These are phyloP conservation scores for Dichetophora obliterata DNA, from an alignment of 2,888 invertebrate species.

Conservation along the genomic window DNA sequence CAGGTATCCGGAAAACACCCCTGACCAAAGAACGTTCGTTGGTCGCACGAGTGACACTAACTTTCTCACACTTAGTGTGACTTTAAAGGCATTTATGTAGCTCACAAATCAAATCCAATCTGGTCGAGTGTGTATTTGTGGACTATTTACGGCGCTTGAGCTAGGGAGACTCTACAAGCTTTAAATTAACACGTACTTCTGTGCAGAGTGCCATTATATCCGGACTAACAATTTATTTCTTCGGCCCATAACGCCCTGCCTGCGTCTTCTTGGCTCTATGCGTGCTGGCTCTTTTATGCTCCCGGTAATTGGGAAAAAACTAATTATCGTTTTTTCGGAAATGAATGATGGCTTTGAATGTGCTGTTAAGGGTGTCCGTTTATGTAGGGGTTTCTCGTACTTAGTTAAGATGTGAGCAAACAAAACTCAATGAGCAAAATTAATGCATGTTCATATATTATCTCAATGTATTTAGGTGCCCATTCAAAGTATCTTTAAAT, in stretches of 20 bases:
- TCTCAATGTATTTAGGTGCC: too few species aligned
- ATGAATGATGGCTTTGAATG: constrained; percentile 32
- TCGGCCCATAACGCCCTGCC: background rate
- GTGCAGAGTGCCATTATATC: constrained; percentile 32
- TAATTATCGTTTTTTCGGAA: constrained; percentile 32
- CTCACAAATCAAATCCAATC: constrained; percentile 29
- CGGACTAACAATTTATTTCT: constrained; percentile 27
- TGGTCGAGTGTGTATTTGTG: constrained; percentile 12
- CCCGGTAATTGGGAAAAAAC: constrained; percentile 30
- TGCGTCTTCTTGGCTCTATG: background rate
- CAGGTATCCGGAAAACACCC: background rate
- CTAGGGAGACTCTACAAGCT: constrained; percentile 21
- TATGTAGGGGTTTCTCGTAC: background rate
- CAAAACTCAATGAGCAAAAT: too few species aligned
- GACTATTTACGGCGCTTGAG: constrained; percentile 10
- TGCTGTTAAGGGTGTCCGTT: constrained; percentile 25
- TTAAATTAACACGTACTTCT: constrained; percentile 32
- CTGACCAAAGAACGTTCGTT: background rate
- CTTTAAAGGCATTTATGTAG: constrained; percentile 20
- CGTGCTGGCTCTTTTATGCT: constrained; percentile 13
- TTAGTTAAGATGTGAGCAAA: too few species aligned
- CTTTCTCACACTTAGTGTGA: background rate
- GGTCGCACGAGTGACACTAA: background rate
- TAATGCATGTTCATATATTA: too few species aligned
- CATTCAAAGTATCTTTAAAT: too few species aligned